Base-by-base conservation (phyloP, 2,888 invertebrate genomes). In the Cordilura impudica region DNA sequence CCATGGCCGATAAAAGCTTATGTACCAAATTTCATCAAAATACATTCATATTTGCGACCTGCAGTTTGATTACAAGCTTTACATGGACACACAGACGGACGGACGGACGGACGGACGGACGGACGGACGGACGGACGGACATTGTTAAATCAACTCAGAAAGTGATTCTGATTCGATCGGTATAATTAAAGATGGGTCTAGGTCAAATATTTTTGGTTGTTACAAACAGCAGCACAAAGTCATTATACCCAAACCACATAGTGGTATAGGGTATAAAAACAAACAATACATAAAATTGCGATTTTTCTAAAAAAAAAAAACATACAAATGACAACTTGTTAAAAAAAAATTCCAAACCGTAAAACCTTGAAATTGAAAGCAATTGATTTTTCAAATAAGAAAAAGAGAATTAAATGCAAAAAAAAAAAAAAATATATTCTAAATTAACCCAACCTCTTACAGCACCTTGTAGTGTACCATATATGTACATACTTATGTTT, bases 311-410 rank as follows among this genome's bases (percentile, higher is more conserved):
- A 10, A 43, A 61, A n/a, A 53, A 45, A 18, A 63, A 39, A n/a
- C 29, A 47, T 31, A 21, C 18, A 76, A 75, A 78, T 21, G 31
- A 66, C 71, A 60, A 72, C 56, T 71, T 75, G 43, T 60, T n/a
- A 39, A 61, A 29, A 23, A 31, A 66, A 70, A 72, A 77, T 75
- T 81, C 71, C 58, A 72, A 61, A 73, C 76, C 56, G 77, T 63
- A 80, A 82, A 82, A 83, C 81, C 83, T 83, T 83, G 83, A 83
- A 83, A 81, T 83, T 78, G 80, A 83, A 83, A 81, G 81, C 81
- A 82, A 82, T 83, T 83, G 83, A 83, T 83, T 83, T 81, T 29
- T 61, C 43, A 31, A 19, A 43, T 67, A 53, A 14, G 35, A 66
- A 65, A 67, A 65, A 31, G 61, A 63, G 63, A 63, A 65, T 54